Base-by-base conservation (phyloP, 2,113 vertebrate species). In the Phyllostomus hastatus region DNA sequence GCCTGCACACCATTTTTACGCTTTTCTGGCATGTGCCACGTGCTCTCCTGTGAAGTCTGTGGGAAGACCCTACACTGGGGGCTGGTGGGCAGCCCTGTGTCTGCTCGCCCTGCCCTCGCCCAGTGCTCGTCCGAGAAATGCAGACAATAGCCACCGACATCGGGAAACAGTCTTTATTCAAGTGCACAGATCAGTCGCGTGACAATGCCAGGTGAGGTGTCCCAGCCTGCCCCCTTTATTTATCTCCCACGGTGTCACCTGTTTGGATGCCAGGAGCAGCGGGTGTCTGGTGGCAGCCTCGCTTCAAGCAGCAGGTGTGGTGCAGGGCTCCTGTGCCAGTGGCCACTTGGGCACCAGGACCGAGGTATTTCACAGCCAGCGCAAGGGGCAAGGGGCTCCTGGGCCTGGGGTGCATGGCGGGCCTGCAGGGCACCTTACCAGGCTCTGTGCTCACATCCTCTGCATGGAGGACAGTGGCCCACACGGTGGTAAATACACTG, bases 131-230 rank as follows among this genome's bases (percentile, higher is more conserved):
- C 28, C 11, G 43, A 64, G 64, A 43, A 54, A 43, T 2, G 19
- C 4, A 67, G 26, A 38, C 4, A 4, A 38, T 4, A 33, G 43
- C 75, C 64, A 41, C 35, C 2, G 19, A 17, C 15, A 38, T 81
- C 76, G 35, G 15, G 76, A 57, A 57, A 69, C 28, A 8, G 76
- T 81, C 64, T 91, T 91, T 91, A 91, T 81, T 91, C 76, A 70
- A 9, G 64, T 81, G 76, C 64, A 54, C 46, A 81, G 61, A 41
- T n/a, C 26, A 41, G 76, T 80, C 10, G 15, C 0, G 9, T 8
- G 75, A n/a, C 75, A n/a, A 17, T 7, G 48, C 75, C 48, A 33
- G 48, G 75, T 3, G 35, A 26, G 48, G 19, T 2, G 35, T 54
- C 61, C 5, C 48, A 24, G 61, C 48, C 61, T 17, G 35, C 64